Evolutionary conservation across 1,140 invertebrate genomes (phyloP).

Genomic region (Ylistrum balloti): DNA sequence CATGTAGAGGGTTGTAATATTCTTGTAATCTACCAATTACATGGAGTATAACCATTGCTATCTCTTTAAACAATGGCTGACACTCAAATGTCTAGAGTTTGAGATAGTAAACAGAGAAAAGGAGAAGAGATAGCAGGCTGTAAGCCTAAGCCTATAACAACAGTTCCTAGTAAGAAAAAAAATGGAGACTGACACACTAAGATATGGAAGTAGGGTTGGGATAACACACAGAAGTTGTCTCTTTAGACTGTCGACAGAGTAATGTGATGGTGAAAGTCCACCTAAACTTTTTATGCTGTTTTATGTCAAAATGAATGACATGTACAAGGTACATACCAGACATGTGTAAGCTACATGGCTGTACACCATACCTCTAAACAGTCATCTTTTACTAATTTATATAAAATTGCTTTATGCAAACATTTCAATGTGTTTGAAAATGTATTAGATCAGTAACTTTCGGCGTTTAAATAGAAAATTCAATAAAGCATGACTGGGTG

Average conservation of each 20-base stretch:
- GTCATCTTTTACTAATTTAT: too few relatives aligned
- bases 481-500: too few relatives aligned
- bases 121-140: neutral
- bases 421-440: too few relatives aligned
- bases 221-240: neutral
- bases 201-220: neutral
- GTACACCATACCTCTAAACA: too few relatives aligned
- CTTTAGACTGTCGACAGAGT: neutral
- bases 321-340: neutral
- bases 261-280: neutral
- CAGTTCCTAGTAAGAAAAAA: neutral
- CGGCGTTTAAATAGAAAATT: too few relatives aligned
- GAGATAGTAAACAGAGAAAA: neutral
- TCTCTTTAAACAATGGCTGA: neutral
- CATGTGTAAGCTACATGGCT: too few relatives aligned
- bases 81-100: neutral
- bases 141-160: neutral
- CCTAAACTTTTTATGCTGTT: neutral
- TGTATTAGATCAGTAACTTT: too few relatives aligned
- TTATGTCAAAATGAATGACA: neutral
- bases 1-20: neutral
- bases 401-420: too few relatives aligned
- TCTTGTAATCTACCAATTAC: neutral
- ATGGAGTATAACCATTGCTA: neutral
- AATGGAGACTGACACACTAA: neutral